Conservation (phyloP, 2,113 vertebrate genomes). For the Protobothrops mucrosquamatus region DNA sequence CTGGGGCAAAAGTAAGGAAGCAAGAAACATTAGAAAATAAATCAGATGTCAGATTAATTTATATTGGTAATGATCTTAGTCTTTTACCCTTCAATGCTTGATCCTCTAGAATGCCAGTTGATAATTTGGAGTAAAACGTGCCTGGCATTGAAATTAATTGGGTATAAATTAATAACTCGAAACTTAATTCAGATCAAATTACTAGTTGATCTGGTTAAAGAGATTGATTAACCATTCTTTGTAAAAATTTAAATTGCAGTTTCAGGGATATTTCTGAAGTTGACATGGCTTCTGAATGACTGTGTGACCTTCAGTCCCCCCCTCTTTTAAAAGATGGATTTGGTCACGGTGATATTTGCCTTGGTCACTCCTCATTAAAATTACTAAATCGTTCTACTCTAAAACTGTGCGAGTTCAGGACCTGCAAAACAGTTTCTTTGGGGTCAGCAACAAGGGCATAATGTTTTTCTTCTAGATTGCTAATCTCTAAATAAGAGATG, state of each 20-base stretch:
- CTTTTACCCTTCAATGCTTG: background rate
- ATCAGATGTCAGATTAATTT: background rate
- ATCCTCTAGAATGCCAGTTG: background rate
- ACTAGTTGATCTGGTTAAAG: background rate
- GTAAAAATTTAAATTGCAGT: background rate
- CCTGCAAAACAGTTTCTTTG: background rate
- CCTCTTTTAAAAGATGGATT: background rate
- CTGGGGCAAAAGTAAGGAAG: background rate
- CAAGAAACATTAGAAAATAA: background rate
- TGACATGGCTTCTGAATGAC: background rate
- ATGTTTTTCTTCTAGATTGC: background rate
- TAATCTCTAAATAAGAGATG: background rate
- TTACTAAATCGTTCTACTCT: background rate
- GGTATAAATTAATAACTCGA: background rate
- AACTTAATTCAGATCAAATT: background rate
- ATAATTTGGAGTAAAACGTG: background rate
- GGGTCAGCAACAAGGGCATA: background rate
- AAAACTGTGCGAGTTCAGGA: background rate
- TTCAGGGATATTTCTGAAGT: background rate
- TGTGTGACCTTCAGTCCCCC: background rate
- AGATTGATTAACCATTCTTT: background rate
- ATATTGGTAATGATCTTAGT: background rate
- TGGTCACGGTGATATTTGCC: background rate
- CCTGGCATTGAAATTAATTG: background rate
- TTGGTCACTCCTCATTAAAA: background rate